Evolutionary conservation across 2,113 vertebrate genomes (phyloP).

Genomic region (Oncorhynchus mykiss): DNA sequence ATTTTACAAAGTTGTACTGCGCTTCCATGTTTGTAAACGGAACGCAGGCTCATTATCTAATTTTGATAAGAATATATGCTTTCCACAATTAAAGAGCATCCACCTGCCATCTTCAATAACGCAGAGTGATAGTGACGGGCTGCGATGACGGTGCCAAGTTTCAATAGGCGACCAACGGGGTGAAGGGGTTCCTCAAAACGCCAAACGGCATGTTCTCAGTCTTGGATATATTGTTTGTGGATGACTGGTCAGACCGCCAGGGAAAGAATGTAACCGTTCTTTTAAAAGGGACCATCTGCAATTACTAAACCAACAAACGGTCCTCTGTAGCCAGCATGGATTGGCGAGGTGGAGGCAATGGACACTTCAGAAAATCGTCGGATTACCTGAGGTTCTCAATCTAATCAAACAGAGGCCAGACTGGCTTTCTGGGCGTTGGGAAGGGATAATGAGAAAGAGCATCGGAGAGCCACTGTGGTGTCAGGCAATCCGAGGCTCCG

Average conservation of each 20-base stretch:
- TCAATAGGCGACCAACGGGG: not conserved
- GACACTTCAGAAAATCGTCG: slow-evolving; percentile 91
- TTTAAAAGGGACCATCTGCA: slow-evolving; percentile 68
- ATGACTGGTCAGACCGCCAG: slow-evolving; percentile 15
- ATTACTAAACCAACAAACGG: slow-evolving; percentile 76
- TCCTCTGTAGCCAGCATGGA: slow-evolving; percentile 70
- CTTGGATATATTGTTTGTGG: slow-evolving; percentile 55
- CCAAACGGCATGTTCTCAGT: slow-evolving; percentile 42
- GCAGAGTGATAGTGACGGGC: not conserved
- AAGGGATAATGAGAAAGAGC: slow-evolving; percentile 84
- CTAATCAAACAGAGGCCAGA: slow-evolving; percentile 95
- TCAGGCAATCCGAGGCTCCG: slow-evolving; percentile 76
- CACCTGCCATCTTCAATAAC: not conserved
- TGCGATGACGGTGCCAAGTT: not conserved
- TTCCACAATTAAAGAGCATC: not conserved
- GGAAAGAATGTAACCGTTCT: slow-evolving; percentile 46
- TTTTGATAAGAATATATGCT: not conserved
- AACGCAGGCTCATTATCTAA: not conserved
- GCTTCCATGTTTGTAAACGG: too few relatives aligned
- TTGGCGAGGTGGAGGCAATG: slow-evolving; percentile 74
- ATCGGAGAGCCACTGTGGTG: slow-evolving; percentile 73
- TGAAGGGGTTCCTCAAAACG: slow-evolving; percentile 10
- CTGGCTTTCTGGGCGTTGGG: slow-evolving; percentile 84
- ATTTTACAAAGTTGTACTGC: too few relatives aligned
- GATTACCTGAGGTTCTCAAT: slow-evolving; percentile 92